Base-by-base conservation (phyloP, 2,797 vertebrate genomes). In the Chaunax sp. region DNA sequence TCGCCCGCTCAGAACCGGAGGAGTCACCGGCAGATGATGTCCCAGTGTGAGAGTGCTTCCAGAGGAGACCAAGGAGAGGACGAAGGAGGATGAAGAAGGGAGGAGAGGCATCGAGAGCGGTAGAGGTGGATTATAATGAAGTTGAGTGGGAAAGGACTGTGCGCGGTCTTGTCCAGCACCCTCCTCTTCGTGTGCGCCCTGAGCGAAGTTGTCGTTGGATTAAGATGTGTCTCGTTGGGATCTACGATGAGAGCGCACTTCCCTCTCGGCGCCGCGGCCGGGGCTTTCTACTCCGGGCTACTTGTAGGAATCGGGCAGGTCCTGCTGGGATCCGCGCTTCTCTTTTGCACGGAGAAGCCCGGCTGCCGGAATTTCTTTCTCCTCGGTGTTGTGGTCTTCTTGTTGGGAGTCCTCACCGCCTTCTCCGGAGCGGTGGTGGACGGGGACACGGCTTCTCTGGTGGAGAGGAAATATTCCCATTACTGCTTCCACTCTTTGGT, bases 381-480 rank as follows among this genome's bases (percentile, higher is more conserved):
- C 71, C 90, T 97, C 37, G 96, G 96, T 22, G 94, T 96, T 16
- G 90, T 98, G 71, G 96, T 98, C 76, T 97, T 97, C 92, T 88
- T 98, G 92, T 79, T 98, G 77, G 97, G 97, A 13, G 94, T 98
- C 55, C 95, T 98, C 79, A 97, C 96, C 80, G 96, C 96, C 90
- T 97, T 98, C 90, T 97, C 96, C 73, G 97, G 97, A 65, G 96
- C 97, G 22, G 96, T 98, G 86, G 96, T 98, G 93, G 97, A 97
- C 93, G 97, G 97, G 65, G 97, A 98, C 93, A 94, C 96, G 28
- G 96, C 97, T 66, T 95, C 96, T 51, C 91, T 98, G 57, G 96
- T 96, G 93, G 96, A 96, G 76, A 94, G 96, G 93, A 98, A 98
- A 81, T 96, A 96, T 85, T 95, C 95, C 64, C 96, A 96, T 87